These are phyloP conservation scores for Caprella mutica DNA, from an alignment of 2,888 invertebrate species.

Conservation along the genomic window DNA sequence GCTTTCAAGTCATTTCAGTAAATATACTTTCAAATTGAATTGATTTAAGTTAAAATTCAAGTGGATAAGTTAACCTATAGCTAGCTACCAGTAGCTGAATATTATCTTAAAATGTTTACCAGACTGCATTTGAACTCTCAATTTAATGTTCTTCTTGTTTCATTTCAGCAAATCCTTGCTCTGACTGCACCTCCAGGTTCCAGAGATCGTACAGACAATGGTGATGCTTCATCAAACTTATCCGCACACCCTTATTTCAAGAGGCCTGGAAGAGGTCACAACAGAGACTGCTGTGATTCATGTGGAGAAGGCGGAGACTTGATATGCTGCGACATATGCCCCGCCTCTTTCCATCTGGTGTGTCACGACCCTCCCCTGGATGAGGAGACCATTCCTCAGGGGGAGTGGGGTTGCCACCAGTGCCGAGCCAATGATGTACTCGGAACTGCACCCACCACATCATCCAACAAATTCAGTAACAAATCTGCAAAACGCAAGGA, in stretches of 20 bases:
- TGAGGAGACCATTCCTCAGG: slow-evolving; percentile 70
- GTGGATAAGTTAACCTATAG: background rate
- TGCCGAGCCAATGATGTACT: slow-evolving; percentile 34
- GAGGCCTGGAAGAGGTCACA: slow-evolving; percentile 75
- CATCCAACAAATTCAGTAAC: no score
- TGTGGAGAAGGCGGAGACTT: slow-evolving; percentile 90
- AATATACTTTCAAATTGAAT: background rate
- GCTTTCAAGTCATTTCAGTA: no score
- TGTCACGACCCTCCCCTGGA: slow-evolving; percentile 71
- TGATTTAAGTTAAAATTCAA: background rate
- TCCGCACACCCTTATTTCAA: slow-evolving; percentile 71
- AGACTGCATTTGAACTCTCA: background rate
- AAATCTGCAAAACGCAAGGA: no score
- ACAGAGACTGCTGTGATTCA: slow-evolving; percentile 85
- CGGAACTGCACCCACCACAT: no score
- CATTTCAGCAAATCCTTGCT: slow-evolving; percentile 29
- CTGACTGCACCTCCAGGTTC: slow-evolving; percentile 32
- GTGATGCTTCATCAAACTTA: slow-evolving; percentile 39
- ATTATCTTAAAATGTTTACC: background rate
- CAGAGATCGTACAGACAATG: slow-evolving; percentile 19
- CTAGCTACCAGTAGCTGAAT: background rate
- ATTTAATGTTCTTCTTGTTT: background rate
- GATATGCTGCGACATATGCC: slow-evolving; percentile 90
- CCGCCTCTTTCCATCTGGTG: slow-evolving; percentile 86
- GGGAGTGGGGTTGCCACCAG: slow-evolving; percentile 34